phyloP scores from a whole-genome alignment of 2,797 vertebrate species.

The Ficedula albicollis region DNA sequence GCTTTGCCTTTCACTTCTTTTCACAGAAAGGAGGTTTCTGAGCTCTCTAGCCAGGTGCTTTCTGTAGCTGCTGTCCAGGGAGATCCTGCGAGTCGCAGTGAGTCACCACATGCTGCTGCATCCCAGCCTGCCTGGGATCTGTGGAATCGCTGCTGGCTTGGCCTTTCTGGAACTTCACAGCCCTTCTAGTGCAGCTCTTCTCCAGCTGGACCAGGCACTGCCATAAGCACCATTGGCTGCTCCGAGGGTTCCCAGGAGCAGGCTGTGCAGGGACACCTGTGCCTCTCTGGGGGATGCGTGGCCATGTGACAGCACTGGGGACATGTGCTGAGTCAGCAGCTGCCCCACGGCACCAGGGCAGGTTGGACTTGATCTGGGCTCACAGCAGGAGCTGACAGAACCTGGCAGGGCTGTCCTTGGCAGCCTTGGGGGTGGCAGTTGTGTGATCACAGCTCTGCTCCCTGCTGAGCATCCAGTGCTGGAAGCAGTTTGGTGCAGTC shows the following conservation, averaged over 20 bases:
- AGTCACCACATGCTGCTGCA: fast-evolving
- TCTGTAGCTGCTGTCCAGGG: background rate
- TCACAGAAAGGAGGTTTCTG: background rate
- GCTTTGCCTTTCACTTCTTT: background rate
- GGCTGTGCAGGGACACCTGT: background rate
- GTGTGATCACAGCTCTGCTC: fast-evolving
- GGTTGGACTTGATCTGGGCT: background rate
- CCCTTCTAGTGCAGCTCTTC: background rate
- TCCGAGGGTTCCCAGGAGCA: fast-evolving
- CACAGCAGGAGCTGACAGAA: background rate
- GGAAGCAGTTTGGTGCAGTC: background rate
- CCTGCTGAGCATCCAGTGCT: background rate
- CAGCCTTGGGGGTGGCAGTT: fast-evolving
- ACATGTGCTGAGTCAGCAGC: background rate
- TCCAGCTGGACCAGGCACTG: background rate
- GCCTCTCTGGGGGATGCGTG: fast-evolving
- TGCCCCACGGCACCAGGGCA: background rate
- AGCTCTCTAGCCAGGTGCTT: background rate
- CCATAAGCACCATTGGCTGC: fast-evolving
- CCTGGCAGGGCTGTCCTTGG: background rate
- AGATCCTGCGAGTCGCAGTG: fast-evolving
- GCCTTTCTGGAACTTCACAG: background rate
- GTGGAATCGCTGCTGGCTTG: background rate
- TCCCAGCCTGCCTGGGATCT: background rate
- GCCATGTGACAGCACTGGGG: background rate